Evolutionary conservation across 1,140 invertebrate genomes (phyloP), one percentile per base, ranked within the genome.

Genomic region (Goniozus legneri): DNA sequence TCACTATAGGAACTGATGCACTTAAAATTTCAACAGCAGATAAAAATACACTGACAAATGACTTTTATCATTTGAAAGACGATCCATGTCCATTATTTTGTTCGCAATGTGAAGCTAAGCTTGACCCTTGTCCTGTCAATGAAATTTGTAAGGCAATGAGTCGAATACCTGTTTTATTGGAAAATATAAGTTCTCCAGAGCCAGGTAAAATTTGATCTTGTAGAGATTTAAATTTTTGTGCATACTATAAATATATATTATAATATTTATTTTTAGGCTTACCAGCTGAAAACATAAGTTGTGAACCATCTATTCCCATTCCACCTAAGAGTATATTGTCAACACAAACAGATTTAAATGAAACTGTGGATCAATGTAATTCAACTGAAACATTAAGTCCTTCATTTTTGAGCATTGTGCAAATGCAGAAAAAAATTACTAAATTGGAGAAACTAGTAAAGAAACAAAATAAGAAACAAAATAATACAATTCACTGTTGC

Each of bases 21-120:
- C 15, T 38, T 3, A 2, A 49, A 41, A 40, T 50, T 1, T 7
- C n/a, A n/a, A n/a, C n/a, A n/a, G n/a, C 12, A 20, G 50, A 69
- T 3, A 60, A 60, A 45, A 44, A 19, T 31, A 22, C 50, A 16
- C 30, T 58, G 37, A 70, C 65, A 2, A 44, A 67, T 10, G 40
- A 65, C 41, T 54, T 51, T 49, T 52, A 54, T 34, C 24, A 14
- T 15, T 36, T 31, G 2, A 54, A 56, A 15, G 37, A 60, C 14
- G 43, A 65, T 39, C 38, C 55, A 1, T 64, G 64, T 49, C 47
- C 62, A 22, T 15, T 67, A 31, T 63, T 55, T 57, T 70, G 67
- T 43, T 24, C 35, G 6, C 61, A 64, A 24, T 70, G 67, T 18
- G 22, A 54, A 43, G 3, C 16, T 3, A 14, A 20, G 15, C 37